Evolutionary conservation across 1,140 invertebrate species (phyloP), one percentile per base, ranked within the genome.

Genomic region (Teleopsis dalmanni): DNA sequence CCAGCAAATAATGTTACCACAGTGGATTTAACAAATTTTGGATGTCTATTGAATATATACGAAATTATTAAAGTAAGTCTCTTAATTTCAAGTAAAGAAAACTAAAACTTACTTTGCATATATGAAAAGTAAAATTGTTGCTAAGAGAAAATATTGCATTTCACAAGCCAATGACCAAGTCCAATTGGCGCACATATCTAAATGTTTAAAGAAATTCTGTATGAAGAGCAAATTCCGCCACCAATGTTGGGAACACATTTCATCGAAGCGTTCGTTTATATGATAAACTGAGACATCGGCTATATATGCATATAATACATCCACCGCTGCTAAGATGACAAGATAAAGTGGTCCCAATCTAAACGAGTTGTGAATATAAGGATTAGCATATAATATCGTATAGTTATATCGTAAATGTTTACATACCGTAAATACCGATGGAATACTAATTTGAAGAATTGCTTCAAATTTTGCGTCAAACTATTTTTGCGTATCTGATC

Each of bases 161-260:
- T 91, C 88, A 47, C 81, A 81, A 13, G 87, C 81, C 35, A 91
- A 57, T 56, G 88, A 91, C 88, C 88, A 91, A 19, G 83, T 81
- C 82, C 85, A 88, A 5, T 79, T 79, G 70, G 88, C 75, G 56
- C 88, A 90, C 73, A 79, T 72, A 23, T 76, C 71, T 0, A 72
- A 59, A 51, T 70, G 70, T 14, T 65, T 55, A 47, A 72, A 81
- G 0, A 81, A 59, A 63, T 80, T 82, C 57, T 81, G 80, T 37
- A 82, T 80, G 52, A 79, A 82, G 13, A 82, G 61, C 3, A 82
- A 26, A 60, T 82, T 82, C 50, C 79, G 70, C 81, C 80, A 82
- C 79, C 80, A 81, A 55, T 80, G 53, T 54, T 77, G 75, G 0
- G 68, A 52, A 52, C 80, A 82, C 21, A 57, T 57, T 11, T 74